A percentile compares a stretch with the other conserved stretches of the same genome.
Conservation (phyloP, 2,888 invertebrate genomes). For the Epistrophe eligans region DNA sequence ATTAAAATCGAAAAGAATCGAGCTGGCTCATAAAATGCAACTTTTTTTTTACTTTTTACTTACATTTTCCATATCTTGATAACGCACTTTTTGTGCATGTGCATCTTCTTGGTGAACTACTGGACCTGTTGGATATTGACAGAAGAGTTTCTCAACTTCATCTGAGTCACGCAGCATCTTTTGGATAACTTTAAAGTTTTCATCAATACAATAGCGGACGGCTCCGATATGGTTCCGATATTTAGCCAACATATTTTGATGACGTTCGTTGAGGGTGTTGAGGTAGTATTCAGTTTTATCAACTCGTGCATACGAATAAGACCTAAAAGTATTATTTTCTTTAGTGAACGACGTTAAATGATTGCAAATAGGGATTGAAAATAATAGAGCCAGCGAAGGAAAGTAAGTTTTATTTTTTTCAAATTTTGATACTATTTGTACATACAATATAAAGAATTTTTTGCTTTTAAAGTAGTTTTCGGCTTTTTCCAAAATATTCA, state of each 20-base stretch:
- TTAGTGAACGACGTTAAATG: background rate
- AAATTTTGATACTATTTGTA: too few relatives aligned
- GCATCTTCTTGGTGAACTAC: constrained; percentile 89
- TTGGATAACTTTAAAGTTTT: constrained; percentile 84
- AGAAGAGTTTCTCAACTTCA: constrained; percentile 85
- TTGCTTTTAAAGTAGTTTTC: too few relatives aligned
- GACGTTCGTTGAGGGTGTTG: constrained; percentile 88
- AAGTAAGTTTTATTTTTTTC: too few relatives aligned
- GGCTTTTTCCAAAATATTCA: too few relatives aligned
- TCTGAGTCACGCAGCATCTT: constrained; percentile 84
- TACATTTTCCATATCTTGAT: constrained; percentile 83
- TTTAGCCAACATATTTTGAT: constrained; percentile 90
- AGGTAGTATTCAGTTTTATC: constrained; percentile 91
- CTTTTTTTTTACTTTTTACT: constrained; percentile 73
- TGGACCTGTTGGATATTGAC: constrained; percentile 84
- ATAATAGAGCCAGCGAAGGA: background rate
- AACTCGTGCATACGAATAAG: constrained; percentile 90
- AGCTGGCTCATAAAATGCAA: constrained; percentile 23
- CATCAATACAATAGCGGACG: constrained; percentile 91
- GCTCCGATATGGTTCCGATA: constrained; percentile 91
- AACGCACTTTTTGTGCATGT: constrained; percentile 79
- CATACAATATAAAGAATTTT: too few relatives aligned
- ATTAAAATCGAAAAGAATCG: constrained; percentile 47
- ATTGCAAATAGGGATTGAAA: background rate
- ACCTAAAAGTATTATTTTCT: constrained; percentile 84